These are phyloP conservation scores for Rostratula benghalensis DNA, from an alignment of 2,113 vertebrate genomes.

Conservation along the genomic window DNA sequence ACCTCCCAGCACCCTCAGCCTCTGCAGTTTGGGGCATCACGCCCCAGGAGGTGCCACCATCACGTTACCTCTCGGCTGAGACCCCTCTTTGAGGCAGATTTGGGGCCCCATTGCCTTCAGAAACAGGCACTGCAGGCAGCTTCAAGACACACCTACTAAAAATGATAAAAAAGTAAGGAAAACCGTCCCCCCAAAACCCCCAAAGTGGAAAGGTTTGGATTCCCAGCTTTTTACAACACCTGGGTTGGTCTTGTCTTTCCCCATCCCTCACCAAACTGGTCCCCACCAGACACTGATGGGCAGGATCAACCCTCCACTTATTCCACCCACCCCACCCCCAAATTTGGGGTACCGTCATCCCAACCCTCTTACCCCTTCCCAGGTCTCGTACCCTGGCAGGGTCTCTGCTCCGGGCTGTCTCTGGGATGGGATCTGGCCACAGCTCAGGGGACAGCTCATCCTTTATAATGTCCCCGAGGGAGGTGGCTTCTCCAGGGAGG, in stretches of 20 bases:
- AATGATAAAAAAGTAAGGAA: background rate
- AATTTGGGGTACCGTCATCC: rapidly evolving
- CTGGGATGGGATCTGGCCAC: background rate
- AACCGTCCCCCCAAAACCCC: background rate
- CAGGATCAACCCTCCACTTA: rapidly evolving
- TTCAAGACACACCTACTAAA: background rate
- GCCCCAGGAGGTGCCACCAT: rapidly evolving
- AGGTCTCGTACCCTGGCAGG: background rate
- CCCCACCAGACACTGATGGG: rapidly evolving
- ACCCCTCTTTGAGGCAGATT: background rate
- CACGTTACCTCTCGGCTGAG: rapidly evolving
- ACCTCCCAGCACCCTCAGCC: background rate
- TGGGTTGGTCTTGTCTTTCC: background rate
- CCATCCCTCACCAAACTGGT: background rate
- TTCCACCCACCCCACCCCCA: background rate
- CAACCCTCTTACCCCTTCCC: background rate
- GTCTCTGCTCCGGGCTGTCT: background rate
- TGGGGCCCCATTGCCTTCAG: rapidly evolving
- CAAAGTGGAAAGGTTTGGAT: background rate
- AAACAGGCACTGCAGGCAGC: rapidly evolving
- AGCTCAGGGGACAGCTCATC: background rate
- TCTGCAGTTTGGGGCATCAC: rapidly evolving
- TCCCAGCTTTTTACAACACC: background rate
- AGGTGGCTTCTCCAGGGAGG: slow-evolving; percentile 16
- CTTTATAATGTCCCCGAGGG: slow-evolving; percentile 24